Base-by-base conservation (phyloP, 2,888 invertebrate species). In the Troides oblongomaculatus region DNA sequence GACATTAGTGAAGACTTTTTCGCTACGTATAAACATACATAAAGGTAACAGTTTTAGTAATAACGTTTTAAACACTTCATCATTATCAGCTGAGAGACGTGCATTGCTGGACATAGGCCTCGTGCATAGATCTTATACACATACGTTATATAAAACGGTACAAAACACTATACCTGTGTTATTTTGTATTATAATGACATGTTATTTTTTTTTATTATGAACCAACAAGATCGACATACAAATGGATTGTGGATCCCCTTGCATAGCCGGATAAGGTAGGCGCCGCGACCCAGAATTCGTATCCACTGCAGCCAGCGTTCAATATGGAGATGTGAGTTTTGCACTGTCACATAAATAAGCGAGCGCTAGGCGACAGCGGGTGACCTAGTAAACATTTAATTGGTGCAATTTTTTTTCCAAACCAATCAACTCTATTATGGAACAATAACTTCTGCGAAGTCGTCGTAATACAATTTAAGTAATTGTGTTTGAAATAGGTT, bases 311-410 rank as follows among this genome's bases (percentile, higher is more conserved):
- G 53, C 58, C 63, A 7, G 39, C 25, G 68, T 63, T 68, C 36
- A 46, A 68, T 64, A 68, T 68, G 68, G 68, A 68, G 64, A 70
- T 70, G 66, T 59, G 21, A 62, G 66, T 70, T 68, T 56, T 62
- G 66, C 50, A 62, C 69, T 70, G 69, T 66, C 69, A 66, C 69
- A 70, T 70, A 70, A 70, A 70, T 70, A 50, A 66, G 30, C 64
- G 46, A 62, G 21, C 57, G 21, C 62, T 21, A 56, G 53, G n/a
- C 68, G 68, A 68, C 58, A 68, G 58, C 39, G 30, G 23, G 2
- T 50, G 63, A 63, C 68, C 63, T 63, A 63, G 59, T 59, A 68
- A 58, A 57, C 21, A 21, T 18, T 57, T 5, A 57, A 57, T 57
- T 57, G n/a, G n/a, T 21, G 6, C 21, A 57, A 8, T 2, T 57